A percentile compares a stretch with the other conserved stretches of the same genome.
phyloP scores from a whole-genome alignment of 2,113 vertebrate species.

The Trematocara stigmaticum region DNA sequence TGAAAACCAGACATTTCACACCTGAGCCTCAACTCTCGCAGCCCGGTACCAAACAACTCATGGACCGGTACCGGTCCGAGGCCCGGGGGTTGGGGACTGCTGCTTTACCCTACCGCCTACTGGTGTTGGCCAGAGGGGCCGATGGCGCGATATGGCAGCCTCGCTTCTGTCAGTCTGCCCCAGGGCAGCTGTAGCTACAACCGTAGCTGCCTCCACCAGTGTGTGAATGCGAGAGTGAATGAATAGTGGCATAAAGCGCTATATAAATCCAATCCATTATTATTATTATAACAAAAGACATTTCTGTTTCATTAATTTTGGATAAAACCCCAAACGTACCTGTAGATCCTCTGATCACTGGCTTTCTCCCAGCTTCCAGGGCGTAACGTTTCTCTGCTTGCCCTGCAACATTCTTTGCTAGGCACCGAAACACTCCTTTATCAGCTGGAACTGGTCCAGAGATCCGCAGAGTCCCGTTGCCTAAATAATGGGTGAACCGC shows the following conservation, averaged over 20 bases:
- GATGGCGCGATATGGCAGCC: no score
- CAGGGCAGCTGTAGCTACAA: no score
- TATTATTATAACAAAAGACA: not conserved
- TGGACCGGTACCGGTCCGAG: no score
- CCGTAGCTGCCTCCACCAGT: no score
- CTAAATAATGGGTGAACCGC: constrained; percentile 63
- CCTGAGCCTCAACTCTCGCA: not conserved
- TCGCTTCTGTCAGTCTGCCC: no score
- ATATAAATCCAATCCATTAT: no score
- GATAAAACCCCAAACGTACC: constrained; percentile 15
- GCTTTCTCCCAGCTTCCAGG: constrained; percentile 71
- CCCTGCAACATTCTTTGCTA: constrained; percentile 76
- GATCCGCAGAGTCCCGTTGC: constrained; percentile 71
- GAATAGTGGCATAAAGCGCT: no score
- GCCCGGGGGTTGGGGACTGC: no score
- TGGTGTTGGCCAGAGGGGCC: no score
- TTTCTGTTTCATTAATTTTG: not conserved
- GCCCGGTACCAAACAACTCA: not conserved
- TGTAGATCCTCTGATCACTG: constrained; percentile 65
- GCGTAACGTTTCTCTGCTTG: constrained; percentile 74
- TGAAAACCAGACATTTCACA: not conserved
- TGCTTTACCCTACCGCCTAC: no score
- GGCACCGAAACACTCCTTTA: constrained; percentile 75
- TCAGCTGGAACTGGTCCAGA: constrained; percentile 49
- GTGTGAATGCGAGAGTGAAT: no score